Evolutionary conservation across 2,888 invertebrate species (phyloP).

Genomic region (Lepidocyrtoides sp.): DNA sequence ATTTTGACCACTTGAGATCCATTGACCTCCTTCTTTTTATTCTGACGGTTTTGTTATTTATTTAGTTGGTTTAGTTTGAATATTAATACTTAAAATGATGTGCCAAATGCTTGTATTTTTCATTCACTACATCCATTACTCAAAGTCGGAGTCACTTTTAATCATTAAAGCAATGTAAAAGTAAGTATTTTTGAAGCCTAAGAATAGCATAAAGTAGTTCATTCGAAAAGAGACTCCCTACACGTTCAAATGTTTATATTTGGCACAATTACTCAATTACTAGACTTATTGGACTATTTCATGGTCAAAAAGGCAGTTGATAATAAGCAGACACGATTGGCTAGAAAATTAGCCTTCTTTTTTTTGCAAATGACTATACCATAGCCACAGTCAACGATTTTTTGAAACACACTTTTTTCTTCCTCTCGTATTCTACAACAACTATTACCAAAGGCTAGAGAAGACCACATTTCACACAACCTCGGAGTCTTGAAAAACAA

Average conservation of each 20-base stretch:
- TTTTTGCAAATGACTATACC: too few relatives aligned
- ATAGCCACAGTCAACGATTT: too few relatives aligned
- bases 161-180: not conserved
- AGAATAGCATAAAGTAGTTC: not conserved
- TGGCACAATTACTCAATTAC: not conserved
- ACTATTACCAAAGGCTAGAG: too few relatives aligned
- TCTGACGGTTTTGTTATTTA: not conserved
- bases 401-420: too few relatives aligned
- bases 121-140: not conserved
- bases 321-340: conserved; percentile 6
- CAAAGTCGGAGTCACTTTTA: not conserved
- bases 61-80: too few relatives aligned
- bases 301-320: not conserved
- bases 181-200: not conserved
- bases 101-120: too few relatives aligned
- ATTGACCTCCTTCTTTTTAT: not conserved
- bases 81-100: too few relatives aligned
- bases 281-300: not conserved
- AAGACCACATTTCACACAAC: too few relatives aligned
- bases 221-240: not conserved
- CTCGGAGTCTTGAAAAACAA: too few relatives aligned
- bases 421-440: too few relatives aligned
- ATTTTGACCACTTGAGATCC: not conserved
- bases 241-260: not conserved
- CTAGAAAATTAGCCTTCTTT: too few relatives aligned